A percentile compares a stretch with the other conserved stretches of the same genome.
Conservation (phyloP, 2,888 invertebrate genomes). For the Heliothis peltigera region DNA sequence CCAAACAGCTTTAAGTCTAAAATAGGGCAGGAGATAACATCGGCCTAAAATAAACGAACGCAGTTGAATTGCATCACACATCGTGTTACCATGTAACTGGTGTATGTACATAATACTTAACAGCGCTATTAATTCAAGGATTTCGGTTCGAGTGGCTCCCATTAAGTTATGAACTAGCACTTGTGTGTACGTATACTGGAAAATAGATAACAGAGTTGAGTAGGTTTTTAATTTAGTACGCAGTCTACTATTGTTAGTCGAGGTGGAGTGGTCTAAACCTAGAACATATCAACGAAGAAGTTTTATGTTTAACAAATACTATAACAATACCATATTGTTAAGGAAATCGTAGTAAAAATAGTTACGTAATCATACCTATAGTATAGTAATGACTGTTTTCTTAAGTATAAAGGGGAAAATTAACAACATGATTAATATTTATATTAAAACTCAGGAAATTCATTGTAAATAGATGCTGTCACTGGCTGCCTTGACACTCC, state of each 20-base stretch:
- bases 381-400: too few species aligned
- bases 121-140: conserved; percentile 63
- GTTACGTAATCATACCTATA: too few species aligned
- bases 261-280: conserved; percentile 1
- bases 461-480: not conserved
- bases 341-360: too few species aligned
- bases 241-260: conserved; percentile 6
- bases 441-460: not conserved
- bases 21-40: conserved; percentile 49
- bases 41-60: conserved; percentile 57
- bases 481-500: not conserved
- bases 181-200: conserved; percentile 28
- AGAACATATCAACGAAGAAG: too few species aligned
- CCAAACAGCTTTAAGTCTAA: conserved; percentile 10
- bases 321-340: too few species aligned
- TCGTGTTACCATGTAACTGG: conserved; percentile 57
- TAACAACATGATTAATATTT: not conserved
- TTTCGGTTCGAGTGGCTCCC: conserved; percentile 55
- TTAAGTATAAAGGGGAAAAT: too few species aligned
- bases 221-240: conserved; percentile 37
- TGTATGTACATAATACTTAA: conserved; percentile 55
- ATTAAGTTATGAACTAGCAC: conserved; percentile 47
- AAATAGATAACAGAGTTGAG: conserved; percentile 17
- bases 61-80: conserved; percentile 66
- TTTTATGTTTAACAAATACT: too few species aligned